phyloP scores from a whole-genome alignment of 2,888 invertebrate genomes.

The Drosophila crucigera region DNA sequence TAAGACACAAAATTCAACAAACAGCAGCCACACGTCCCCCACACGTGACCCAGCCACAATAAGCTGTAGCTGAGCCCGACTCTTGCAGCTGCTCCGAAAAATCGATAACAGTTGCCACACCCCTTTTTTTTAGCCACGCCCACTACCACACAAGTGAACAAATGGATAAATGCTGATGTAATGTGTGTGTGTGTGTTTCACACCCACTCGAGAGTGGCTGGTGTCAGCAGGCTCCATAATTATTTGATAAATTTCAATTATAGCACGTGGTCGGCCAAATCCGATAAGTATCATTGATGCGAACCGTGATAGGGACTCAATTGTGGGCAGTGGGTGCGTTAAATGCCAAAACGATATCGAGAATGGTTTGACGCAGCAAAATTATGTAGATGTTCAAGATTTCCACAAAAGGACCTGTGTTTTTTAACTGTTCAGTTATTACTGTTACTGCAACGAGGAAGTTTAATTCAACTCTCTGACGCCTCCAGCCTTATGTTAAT shows the following conservation, averaged over 20 bases:
- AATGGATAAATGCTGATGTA: background rate
- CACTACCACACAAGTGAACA: slow-evolving; percentile 7
- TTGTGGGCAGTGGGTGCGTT: background rate
- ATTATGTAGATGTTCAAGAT: background rate
- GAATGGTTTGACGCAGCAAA: background rate
- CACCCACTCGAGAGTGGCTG: slow-evolving; percentile 42
- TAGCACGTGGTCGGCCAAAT: slow-evolving; percentile 16
- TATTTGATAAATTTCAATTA: slow-evolving; percentile 56
- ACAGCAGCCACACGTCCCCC: slow-evolving; percentile 61
- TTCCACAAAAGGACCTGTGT: background rate
- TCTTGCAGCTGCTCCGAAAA: slow-evolving; percentile 30
- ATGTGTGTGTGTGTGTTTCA: slow-evolving; percentile 16
- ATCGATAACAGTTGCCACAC: slow-evolving; percentile 41
- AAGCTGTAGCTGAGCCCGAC: slow-evolving; percentile 18
- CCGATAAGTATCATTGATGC: slow-evolving; percentile 24
- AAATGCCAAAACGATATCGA: background rate
- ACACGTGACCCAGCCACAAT: slow-evolving; percentile 60
- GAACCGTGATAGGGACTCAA: slow-evolving; percentile 14
- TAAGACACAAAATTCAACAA: slow-evolving; percentile 58
- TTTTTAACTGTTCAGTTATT: background rate
- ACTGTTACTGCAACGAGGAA: background rate
- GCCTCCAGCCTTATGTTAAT: background rate
- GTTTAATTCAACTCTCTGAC: background rate
- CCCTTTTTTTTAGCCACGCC: slow-evolving; percentile 37
- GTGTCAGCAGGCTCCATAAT: background rate